Evolutionary conservation across 1,140 invertebrate genomes (phyloP).

Genomic region (Drosophila subpulchrella): DNA sequence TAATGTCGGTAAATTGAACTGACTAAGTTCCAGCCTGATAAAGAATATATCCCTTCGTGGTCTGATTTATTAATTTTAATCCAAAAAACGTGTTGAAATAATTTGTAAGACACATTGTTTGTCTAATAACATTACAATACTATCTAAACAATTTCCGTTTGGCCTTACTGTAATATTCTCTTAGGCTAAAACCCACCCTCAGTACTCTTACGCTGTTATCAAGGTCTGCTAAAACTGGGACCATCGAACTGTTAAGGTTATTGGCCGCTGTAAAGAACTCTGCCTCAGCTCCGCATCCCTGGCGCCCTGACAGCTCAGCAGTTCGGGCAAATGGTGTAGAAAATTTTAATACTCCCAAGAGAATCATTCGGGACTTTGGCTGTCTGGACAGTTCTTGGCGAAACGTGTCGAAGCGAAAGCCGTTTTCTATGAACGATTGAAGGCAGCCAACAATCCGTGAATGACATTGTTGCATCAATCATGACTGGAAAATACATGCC

Average conservation of each 20-base stretch:
- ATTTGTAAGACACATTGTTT: no score
- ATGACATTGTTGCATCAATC: conserved; percentile 61
- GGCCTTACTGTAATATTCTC: background rate
- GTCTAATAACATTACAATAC: background rate
- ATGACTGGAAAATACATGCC: conserved; percentile 38
- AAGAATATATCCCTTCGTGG: no score
- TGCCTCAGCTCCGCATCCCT: background rate
- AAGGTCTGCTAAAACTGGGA: background rate
- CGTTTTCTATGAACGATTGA: conserved; percentile 6
- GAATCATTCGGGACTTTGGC: conserved; percentile 50
- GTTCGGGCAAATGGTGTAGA: conserved; percentile 68
- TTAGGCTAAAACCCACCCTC: background rate
- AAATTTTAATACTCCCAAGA: conserved; percentile 76
- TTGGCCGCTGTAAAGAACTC: conserved; percentile 32
- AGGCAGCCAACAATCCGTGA: conserved; percentile 10
- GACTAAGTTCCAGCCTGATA: no score
- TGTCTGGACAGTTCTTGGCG: conserved; percentile 23
- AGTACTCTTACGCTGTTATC: conserved; percentile 1
- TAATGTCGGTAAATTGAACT: no score
- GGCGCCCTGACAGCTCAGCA: conserved; percentile 25
- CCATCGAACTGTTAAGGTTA: conserved; percentile 34
- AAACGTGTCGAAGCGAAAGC: conserved; percentile 9
- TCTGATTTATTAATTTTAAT: no score
- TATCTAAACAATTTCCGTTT: background rate
- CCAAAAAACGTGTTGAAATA: no score